These are phyloP conservation scores for Ammodytes marinus DNA, from an alignment of 2,113 vertebrate species.

Conservation along the genomic window DNA sequence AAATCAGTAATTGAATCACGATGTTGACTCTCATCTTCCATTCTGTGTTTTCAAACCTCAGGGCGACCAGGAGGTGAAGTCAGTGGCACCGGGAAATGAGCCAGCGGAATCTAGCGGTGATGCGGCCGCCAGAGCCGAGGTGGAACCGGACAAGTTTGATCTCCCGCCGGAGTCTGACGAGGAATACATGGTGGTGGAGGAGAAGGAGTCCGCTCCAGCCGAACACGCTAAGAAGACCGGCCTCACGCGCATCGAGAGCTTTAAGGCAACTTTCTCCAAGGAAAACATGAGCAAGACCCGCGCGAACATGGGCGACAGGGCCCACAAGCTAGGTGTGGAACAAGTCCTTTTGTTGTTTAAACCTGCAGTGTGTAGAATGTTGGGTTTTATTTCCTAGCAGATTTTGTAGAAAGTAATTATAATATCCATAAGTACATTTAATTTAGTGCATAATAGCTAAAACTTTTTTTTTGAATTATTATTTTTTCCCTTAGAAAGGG, in stretches of 20 bases:
- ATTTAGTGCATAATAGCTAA: too few relatives aligned
- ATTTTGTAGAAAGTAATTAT: too few relatives aligned
- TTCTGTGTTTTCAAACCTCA: slow-evolving; percentile 71
- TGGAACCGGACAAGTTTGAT: slow-evolving; percentile 85
- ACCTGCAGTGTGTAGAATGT: too few relatives aligned
- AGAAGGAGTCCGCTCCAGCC: slow-evolving; percentile 84
- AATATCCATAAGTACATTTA: too few relatives aligned
- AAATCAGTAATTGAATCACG: too few relatives aligned
- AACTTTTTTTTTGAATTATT: too few relatives aligned
- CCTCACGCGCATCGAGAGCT: slow-evolving; percentile 93
- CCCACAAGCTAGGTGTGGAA: slow-evolving; percentile 92
- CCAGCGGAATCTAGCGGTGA: slow-evolving; percentile 78
- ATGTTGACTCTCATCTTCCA: neutral
- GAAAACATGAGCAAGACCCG: slow-evolving; percentile 96
- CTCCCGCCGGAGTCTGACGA: slow-evolving; percentile 93
- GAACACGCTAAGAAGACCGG: slow-evolving; percentile 91
- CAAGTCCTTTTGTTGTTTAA: too few relatives aligned
- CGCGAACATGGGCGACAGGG: slow-evolving; percentile 93
- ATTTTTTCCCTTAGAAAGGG: too few relatives aligned
- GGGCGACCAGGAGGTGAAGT: slow-evolving; percentile 91
- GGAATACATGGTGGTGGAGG: slow-evolving; percentile 95
- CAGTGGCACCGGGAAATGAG: slow-evolving; percentile 78
- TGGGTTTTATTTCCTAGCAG: too few relatives aligned
- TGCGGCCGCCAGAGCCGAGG: slow-evolving; percentile 61
- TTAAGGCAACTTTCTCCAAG: slow-evolving; percentile 95